Evolutionary conservation across 2,113 vertebrate species (phyloP), one percentile per base, ranked within the genome.

Genomic region (Harpagus bidentatus): DNA sequence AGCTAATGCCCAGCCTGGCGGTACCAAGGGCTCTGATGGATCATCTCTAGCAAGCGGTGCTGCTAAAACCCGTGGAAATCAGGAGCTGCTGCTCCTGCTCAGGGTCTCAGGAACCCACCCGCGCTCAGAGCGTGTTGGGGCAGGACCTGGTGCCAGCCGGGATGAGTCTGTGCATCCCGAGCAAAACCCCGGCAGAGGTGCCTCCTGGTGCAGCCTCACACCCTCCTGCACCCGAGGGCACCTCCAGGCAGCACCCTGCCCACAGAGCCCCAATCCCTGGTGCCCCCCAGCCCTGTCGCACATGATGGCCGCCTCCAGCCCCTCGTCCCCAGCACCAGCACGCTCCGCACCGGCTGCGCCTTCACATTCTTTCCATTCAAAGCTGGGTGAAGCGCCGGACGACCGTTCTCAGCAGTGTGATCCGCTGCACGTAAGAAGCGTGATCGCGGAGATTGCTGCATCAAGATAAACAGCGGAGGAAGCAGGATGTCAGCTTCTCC

Each of bases 41-140:
- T 38, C 73, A 36, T 22, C 23, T 71, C 56, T 32, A 59, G 34
- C 2, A 6, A 74, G 47, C 4, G 4, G 29, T n/a, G 70, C 61
- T 90, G 43, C 47, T 43, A 50, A 78, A 82, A 26, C 25, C 47
- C 6, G 0, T 26, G 43, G 34, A 73, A 61, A 91, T 38, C 11
- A 19, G 50, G 34, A 83, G 50, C 11, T 71, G 32, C 26, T 71
- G 52, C 63, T 63, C 42, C 48, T 52, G 43, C n/a, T 50, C 40
- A 52, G 42, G 26, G 10, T 66, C 65, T 89, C 59, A 45, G 50
- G 20, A 70, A 45, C 10, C 19, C 4, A 6, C 26, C 13, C 1
- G 4, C 0, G 0, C 32, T 26, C 69, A 42, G 20, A 61, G 13
- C 0, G 1, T 7, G 8, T 2, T 25, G 40, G 17, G 17, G 29